A percentile compares a stretch with the other conserved stretches of the same genome.
phyloP scores from a whole-genome alignment of 2,113 vertebrate genomes.

The Micronycteris hirsuta region DNA sequence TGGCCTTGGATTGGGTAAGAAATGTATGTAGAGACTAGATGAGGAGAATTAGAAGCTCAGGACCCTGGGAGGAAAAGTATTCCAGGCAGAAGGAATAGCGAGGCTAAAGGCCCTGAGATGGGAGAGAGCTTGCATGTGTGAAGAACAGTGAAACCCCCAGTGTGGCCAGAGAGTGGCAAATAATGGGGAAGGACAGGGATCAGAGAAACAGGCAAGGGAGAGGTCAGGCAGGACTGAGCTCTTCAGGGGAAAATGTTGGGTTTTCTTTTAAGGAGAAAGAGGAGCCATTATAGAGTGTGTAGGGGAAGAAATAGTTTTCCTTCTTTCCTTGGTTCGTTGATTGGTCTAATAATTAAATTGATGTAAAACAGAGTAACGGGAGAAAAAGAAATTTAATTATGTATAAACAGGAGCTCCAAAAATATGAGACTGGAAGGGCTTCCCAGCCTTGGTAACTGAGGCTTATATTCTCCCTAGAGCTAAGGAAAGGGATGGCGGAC shows the following conservation, averaged over 20 bases:
- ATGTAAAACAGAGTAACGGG: not conserved
- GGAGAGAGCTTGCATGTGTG: not conserved
- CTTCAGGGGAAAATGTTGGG: not conserved
- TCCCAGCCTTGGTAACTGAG: not conserved
- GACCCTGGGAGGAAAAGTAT: not conserved
- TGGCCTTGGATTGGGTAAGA: not conserved
- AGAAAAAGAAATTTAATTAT: not conserved
- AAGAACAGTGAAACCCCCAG: not conserved
- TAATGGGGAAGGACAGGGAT: not conserved
- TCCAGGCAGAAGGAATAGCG: not conserved
- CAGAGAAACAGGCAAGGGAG: not conserved
- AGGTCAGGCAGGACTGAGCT: no score
- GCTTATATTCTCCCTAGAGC: not conserved
- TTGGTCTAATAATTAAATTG: not conserved
- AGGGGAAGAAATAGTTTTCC: not conserved
- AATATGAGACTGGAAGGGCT: not conserved
- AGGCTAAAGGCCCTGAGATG: not conserved
- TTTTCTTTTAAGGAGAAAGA: not conserved
- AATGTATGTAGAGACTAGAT: not conserved
- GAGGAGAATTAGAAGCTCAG: not conserved
- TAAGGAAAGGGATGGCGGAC: not conserved
- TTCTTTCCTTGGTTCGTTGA: not conserved
- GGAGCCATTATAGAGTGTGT: not conserved
- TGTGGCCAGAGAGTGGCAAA: not conserved
- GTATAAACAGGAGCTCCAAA: not conserved